These are phyloP conservation scores for Cryptomyrus ogoouensis DNA, from an alignment of 2,113 vertebrate genomes.

Conservation along the genomic window DNA sequence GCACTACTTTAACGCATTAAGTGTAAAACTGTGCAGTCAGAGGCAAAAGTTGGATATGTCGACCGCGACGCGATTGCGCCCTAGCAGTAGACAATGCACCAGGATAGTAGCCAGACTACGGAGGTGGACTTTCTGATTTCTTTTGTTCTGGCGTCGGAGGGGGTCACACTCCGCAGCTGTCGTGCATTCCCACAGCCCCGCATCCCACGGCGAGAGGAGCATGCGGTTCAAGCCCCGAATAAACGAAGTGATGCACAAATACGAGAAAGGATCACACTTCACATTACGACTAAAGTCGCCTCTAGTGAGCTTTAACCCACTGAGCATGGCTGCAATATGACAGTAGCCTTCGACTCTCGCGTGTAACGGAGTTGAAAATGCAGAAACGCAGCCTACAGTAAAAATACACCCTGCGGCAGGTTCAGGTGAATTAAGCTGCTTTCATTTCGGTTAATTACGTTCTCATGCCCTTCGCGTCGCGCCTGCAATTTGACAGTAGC, in stretches of 20 bases:
- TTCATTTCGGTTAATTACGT: neutral
- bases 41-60: neutral
- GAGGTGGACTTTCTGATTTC: constrained; percentile 7
- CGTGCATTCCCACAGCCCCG: neutral
- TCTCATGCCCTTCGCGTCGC: neutral
- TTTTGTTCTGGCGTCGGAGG: constrained; percentile 4
- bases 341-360: neutral
- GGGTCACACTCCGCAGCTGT: constrained; percentile 11
- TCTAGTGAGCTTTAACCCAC: neutral
- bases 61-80: neutral
- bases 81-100: neutral
- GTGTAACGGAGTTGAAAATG: neutral
- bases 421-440: neutral
- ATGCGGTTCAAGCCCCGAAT: neutral
- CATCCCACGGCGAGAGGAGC: neutral
- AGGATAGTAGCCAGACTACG: neutral
- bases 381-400: neutral
- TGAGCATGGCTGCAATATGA: neutral
- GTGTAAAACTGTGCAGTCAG: neutral
- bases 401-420: neutral
- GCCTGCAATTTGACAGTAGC: neutral
- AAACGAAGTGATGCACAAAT: neutral
- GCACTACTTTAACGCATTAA: neutral
- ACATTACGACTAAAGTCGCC: neutral
- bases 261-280: neutral